A percentile compares a stretch with the other conserved stretches of the same genome.
Conservation (phyloP, 2,888 invertebrate species). For the Latheticus oryzae region DNA sequence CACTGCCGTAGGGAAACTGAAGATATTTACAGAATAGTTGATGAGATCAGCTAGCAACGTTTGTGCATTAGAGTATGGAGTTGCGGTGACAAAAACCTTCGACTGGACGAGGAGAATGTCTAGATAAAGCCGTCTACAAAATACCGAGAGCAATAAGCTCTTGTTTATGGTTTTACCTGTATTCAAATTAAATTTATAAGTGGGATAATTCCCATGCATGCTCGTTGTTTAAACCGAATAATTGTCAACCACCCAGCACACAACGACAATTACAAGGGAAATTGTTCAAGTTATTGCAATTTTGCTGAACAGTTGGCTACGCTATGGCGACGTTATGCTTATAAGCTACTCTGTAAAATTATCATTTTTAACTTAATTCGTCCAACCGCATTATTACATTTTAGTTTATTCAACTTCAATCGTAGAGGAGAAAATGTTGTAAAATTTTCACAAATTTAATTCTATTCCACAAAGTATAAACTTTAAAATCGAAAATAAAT, state of each 20-base stretch:
- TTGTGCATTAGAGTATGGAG: constrained; percentile 43
- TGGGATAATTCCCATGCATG: constrained; percentile 43
- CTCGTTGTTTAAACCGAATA: constrained; percentile 45
- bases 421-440: too few species aligned
- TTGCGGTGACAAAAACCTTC: constrained; percentile 45
- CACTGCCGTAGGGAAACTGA: constrained; percentile 8
- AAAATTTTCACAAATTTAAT: too few species aligned
- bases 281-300: constrained; percentile 37
- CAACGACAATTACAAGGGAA: constrained; percentile 37
- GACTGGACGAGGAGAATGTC: constrained; percentile 42
- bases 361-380: constrained; percentile 19
- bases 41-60: constrained; percentile 36
- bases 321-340: constrained; percentile 31
- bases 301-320: constrained; percentile 34
- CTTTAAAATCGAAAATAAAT: too few species aligned
- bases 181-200: constrained; percentile 47
- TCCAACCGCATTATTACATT: too few species aligned
- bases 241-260: constrained; percentile 42
- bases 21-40: constrained; percentile 25
- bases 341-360: constrained; percentile 21
- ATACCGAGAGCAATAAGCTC: constrained; percentile 37
- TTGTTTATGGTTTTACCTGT: constrained; percentile 41
- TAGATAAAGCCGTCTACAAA: constrained; percentile 43
- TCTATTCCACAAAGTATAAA: too few species aligned
- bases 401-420: too few species aligned